These are phyloP conservation scores for Oryzias celebensis DNA, from an alignment of 2,113 vertebrate species.

Conservation along the genomic window DNA sequence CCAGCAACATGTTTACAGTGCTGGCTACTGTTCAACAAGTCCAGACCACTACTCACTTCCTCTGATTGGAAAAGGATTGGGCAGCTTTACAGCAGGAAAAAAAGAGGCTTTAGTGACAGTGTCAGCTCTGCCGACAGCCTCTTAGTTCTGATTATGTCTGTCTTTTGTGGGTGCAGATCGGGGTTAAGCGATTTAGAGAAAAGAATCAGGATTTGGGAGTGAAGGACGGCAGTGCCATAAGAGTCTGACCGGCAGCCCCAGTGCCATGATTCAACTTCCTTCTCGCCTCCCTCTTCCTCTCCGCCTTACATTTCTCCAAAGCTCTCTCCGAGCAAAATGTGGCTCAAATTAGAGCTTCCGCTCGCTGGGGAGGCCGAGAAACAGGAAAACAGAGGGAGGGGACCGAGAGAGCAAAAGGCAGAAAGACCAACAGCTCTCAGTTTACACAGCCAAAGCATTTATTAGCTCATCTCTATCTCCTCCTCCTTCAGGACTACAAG, in stretches of 20 bases:
- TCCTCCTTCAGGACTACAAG: constrained; percentile 9
- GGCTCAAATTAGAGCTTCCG: constrained; percentile 79
- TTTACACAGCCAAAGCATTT: constrained; percentile 58
- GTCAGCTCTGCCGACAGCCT: constrained; percentile 4
- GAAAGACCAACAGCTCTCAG: constrained; percentile 37
- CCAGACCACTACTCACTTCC: constrained; percentile 55
- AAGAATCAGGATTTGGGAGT: constrained; percentile 15
- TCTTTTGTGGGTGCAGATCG: constrained; percentile 6
- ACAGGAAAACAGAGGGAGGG: constrained; percentile 70
- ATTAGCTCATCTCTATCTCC: constrained; percentile 47
- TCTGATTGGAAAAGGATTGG: constrained; percentile 21
- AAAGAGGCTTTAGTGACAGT: constrained; percentile 2
- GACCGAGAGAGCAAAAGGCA: constrained; percentile 7
- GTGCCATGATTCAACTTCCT: constrained; percentile 76
- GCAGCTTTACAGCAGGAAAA: constrained; percentile 3
- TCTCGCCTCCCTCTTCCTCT: constrained; percentile 72
- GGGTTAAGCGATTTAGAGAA: constrained; percentile 3
- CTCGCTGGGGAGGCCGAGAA: constrained; percentile 63
- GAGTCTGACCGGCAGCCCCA: constrained; percentile 28
- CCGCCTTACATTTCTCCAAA: constrained; percentile 48
- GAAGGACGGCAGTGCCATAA: constrained; percentile 39
- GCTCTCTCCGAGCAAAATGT: constrained; percentile 70
- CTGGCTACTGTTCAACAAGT: constrained; percentile 37
- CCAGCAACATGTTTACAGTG: background rate
- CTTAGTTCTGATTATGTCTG: constrained; percentile 11